Conservation (phyloP, 2,797 vertebrate genomes). For the Peromyscus melanophrys region DNA sequence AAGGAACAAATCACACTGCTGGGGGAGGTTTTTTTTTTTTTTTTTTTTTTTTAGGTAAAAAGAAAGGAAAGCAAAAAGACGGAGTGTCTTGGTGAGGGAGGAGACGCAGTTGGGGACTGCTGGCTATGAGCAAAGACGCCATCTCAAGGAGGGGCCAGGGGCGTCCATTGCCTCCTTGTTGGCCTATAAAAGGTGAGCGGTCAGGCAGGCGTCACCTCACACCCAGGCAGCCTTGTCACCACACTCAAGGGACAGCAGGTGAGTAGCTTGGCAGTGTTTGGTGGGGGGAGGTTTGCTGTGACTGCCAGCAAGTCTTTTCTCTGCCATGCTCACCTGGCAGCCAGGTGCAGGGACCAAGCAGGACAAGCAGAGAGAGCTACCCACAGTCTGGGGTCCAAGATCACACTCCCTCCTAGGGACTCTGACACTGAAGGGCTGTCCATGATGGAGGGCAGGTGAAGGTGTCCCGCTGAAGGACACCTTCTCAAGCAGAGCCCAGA, state of each 20-base stretch:
- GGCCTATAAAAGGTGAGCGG: slow-evolving; percentile 48
- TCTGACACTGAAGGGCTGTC: fast-evolving
- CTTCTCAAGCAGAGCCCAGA: not conserved
- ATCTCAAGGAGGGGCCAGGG: not conserved
- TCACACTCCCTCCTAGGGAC: too few species aligned
- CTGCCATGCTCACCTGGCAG: fast-evolving
- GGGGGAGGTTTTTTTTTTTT: not conserved
- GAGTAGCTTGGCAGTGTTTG: not conserved
- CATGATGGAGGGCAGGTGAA: fast-evolving
- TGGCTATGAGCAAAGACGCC: not conserved
- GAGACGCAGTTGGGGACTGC: not conserved
- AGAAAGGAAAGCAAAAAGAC: not conserved
- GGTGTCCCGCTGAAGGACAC: not conserved
- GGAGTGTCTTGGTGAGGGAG: not conserved
- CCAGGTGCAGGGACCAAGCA: not conserved
- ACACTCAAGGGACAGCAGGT: not conserved
- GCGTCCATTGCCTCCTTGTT: not conserved
- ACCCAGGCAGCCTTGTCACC: fast-evolving
- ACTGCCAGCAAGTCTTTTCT: not conserved
- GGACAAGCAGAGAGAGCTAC: not conserved
- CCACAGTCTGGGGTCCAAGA: fast-evolving
- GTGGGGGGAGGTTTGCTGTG: not conserved
- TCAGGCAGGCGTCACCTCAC: not conserved
- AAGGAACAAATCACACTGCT: slow-evolving; percentile 21
- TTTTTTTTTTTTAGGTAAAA: not conserved